Conservation (phyloP, 1,140 invertebrate species). For the Leptoteleia sp. region DNA sequence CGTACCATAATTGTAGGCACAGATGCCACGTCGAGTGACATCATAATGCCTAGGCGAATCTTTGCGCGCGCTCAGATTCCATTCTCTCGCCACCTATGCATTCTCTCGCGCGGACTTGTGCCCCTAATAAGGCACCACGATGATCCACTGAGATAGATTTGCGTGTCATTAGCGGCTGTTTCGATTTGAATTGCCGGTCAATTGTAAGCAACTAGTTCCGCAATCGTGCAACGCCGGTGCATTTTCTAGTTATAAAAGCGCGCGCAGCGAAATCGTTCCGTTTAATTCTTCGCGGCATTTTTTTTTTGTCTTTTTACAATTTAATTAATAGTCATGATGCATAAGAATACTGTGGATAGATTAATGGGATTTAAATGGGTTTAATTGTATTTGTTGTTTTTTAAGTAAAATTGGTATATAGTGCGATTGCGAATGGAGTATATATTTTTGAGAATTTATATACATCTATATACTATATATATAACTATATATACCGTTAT, state of each 20-base stretch:
- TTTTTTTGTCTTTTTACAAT: too few relatives aligned
- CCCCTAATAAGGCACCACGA: conserved; percentile 64
- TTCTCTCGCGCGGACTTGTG: conserved; percentile 36
- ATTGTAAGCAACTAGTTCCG: conserved; percentile 57
- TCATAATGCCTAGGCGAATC: conserved; percentile 56
- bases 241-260: conserved; percentile 23
- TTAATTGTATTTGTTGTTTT: too few relatives aligned
- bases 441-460: too few relatives aligned
- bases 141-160: conserved; percentile 67
- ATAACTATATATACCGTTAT: too few relatives aligned
- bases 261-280: conserved; percentile 6
- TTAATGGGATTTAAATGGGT: too few relatives aligned
- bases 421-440: too few relatives aligned
- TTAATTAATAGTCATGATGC: conserved; percentile 5
- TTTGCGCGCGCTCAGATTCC: conserved; percentile 20
- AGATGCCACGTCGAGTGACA: conserved; percentile 59
- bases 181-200: conserved; percentile 56
- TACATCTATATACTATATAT: too few relatives aligned
- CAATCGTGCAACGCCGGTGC: conserved; percentile 6
- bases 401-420: too few relatives aligned
- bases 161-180: conserved; percentile 65
- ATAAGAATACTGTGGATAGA: too few relatives aligned
- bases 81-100: conserved; percentile 31
- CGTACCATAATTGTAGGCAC: conserved; percentile 57
- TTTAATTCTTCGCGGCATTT: background rate